Conservation (phyloP, 2,888 invertebrate species). For the Sarcophaga caerulescens region DNA sequence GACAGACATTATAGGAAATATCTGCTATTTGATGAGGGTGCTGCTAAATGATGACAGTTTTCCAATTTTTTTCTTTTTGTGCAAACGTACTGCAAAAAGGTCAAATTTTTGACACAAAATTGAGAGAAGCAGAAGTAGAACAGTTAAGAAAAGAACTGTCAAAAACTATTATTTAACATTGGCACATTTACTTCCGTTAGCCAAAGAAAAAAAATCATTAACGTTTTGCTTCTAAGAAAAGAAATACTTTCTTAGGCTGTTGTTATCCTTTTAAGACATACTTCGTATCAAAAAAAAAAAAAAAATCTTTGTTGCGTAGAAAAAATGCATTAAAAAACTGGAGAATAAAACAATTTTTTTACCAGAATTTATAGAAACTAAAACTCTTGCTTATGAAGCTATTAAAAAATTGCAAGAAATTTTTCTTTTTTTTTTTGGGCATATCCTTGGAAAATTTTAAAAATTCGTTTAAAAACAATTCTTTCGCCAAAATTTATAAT, state of each 20-base stretch:
- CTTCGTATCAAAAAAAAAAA: not conserved
- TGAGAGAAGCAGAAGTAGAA: not conserved
- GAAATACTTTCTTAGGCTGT: not conserved
- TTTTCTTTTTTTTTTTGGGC: too few species aligned
- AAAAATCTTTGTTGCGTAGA: not conserved
- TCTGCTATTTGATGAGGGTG: conserved; percentile 60
- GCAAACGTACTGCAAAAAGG: conserved; percentile 45
- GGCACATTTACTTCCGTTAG: not conserved
- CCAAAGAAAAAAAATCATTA: conserved; percentile 5
- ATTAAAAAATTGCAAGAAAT: conserved; percentile 20
- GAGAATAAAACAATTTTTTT: conserved; percentile 58
- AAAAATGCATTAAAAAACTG: conserved; percentile 57
- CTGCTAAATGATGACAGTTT: conserved; percentile 64
- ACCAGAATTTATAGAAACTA: conserved; percentile 8
- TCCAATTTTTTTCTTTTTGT: not conserved
- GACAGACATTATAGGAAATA: conserved; percentile 3
- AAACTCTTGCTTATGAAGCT: not conserved
- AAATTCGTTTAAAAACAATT: too few species aligned
- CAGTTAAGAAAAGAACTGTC: conserved; percentile 55
- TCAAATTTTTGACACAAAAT: conserved; percentile 41
- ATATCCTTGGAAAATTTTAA: not conserved
- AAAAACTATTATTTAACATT: conserved; percentile 54
- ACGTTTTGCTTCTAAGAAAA: conserved; percentile 41
- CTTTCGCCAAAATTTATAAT: not conserved
- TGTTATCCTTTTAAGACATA: conserved; percentile 32